Base-by-base conservation (phyloP, 2,797 vertebrate species). In the Morus bassanus region DNA sequence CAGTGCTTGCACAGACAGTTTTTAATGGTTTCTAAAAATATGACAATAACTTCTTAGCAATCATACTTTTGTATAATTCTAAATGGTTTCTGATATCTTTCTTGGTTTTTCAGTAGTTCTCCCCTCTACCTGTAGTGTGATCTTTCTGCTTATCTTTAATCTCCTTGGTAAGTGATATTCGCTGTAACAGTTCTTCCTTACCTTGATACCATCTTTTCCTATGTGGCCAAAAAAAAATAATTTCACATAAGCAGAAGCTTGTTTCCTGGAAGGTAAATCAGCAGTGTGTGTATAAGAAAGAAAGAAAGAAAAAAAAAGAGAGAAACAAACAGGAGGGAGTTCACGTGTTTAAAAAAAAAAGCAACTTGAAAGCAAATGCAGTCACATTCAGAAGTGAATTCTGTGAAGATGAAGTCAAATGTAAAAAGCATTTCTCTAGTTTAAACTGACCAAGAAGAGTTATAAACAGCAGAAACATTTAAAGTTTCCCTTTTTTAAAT, bases 251-350 rank as follows among this genome's bases (percentile, higher is more conserved):
- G 86, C 93, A 97, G 89, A 97, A 97, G 93, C 78, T 97, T 63
- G 85, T 97, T 93, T 97, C 96, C 90, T 97, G 59, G 46, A 91
- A 97, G 93, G 93, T 95, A 97, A 97, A 98, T 97, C 96, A 98
- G 69, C 89, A 96, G 92, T 86, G 81, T 39, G 73, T 45, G 67
- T 91, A 78, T 87, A 83, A 94, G 89, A 78, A 60, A 65, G 33
- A 82, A 61, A 54, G 56, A 69, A 92, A 89, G 59, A 63, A 70
- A 77, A 74, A 64, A 61, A 82, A 51, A 74, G 22, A 63, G 23
- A 73, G n/a, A 89, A 86, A 86, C 51, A 94, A 90, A 56, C 22
- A 93, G 23, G 74, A 87, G 48, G 18, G 24, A 88, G 59, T 39
- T 92, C 18, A 69, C 82, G 65, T 85, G 63, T 90, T 60, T 61